phyloP scores from a whole-genome alignment of 2,888 invertebrate species.

The Diachrysia chrysitis region DNA sequence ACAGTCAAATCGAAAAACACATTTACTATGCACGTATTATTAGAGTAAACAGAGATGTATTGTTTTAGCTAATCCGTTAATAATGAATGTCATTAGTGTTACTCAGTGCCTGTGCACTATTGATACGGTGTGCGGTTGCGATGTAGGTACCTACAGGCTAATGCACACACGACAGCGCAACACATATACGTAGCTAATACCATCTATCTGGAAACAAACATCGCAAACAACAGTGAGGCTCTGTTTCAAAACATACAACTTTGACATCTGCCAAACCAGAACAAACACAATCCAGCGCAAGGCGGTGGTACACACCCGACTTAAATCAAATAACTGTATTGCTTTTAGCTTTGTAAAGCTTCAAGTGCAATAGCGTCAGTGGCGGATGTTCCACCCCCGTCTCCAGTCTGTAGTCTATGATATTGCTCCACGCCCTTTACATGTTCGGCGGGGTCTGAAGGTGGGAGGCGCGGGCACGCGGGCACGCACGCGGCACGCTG shows the following conservation, averaged over 20 bases:
- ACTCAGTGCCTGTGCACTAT: constrained; percentile 37
- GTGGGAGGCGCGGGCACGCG: constrained; percentile 70
- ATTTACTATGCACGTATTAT: constrained; percentile 21
- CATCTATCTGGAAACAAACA: constrained; percentile 81
- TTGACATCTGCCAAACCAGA: constrained; percentile 89
- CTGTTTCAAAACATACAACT: constrained; percentile 88
- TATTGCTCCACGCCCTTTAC: constrained; percentile 89
- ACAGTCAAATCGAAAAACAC: constrained; percentile 24
- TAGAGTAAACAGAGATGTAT: constrained; percentile 41
- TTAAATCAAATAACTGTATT: constrained; percentile 90
- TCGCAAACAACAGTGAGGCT: constrained; percentile 80
- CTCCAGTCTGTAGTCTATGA: constrained; percentile 87
- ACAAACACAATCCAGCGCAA: constrained; percentile 88
- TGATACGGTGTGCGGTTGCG: constrained; percentile 26
- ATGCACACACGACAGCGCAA: constrained; percentile 36
- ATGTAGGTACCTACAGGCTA: constrained; percentile 18
- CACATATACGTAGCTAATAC: constrained; percentile 73
- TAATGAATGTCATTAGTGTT: constrained; percentile 55
- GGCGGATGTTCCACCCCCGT: constrained; percentile 85
- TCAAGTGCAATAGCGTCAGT: constrained; percentile 88
- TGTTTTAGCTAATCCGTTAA: constrained; percentile 47
- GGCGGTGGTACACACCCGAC: constrained; percentile 86
- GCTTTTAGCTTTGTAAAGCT: constrained; percentile 89
- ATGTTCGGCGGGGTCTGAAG: constrained; percentile 81
- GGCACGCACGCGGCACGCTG: constrained; percentile 71